These are phyloP conservation scores for Brachyptera risi DNA, from an alignment of 2,888 invertebrate species.

Conservation along the genomic window DNA sequence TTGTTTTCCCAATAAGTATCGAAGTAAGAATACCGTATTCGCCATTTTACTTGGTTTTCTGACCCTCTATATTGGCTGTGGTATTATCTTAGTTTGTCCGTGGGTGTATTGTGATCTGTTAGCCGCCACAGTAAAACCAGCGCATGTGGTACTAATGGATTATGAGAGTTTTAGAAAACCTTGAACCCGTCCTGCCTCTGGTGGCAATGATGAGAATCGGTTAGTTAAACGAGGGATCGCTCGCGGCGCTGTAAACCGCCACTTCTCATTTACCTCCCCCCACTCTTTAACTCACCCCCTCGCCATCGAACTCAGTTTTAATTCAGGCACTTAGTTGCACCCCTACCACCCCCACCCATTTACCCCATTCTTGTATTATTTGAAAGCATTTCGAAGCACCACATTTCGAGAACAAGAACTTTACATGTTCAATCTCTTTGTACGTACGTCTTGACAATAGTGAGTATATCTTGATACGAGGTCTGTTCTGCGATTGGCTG, in stretches of 20 bases:
- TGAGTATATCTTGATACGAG: too few species aligned
- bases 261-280: conserved; percentile 13
- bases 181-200: conserved; percentile 18
- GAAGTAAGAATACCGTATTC: too few species aligned
- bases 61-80: too few species aligned
- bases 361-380: conserved; percentile 16
- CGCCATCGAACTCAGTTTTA: conserved; percentile 13
- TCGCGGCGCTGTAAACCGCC: conserved; percentile 14
- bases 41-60: too few species aligned
- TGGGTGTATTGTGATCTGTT: not conserved
- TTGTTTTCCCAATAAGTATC: too few species aligned
- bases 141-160: conserved; percentile 32
- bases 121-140: too few species aligned
- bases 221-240: conserved; percentile 22
- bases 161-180: conserved; percentile 31
- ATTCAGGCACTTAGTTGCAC: conserved; percentile 12
- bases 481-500: too few species aligned
- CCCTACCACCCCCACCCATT: conserved; percentile 5
- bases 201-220: conserved; percentile 21
- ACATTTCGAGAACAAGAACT: conserved; percentile 10
- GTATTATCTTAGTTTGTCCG: not conserved
- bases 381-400: conserved; percentile 28
- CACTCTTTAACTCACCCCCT: not conserved
- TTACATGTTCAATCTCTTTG: conserved; percentile 9
- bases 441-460: too few species aligned